Conservation (phyloP, 2,888 invertebrate genomes). For the Drosophila paramelanica region DNA sequence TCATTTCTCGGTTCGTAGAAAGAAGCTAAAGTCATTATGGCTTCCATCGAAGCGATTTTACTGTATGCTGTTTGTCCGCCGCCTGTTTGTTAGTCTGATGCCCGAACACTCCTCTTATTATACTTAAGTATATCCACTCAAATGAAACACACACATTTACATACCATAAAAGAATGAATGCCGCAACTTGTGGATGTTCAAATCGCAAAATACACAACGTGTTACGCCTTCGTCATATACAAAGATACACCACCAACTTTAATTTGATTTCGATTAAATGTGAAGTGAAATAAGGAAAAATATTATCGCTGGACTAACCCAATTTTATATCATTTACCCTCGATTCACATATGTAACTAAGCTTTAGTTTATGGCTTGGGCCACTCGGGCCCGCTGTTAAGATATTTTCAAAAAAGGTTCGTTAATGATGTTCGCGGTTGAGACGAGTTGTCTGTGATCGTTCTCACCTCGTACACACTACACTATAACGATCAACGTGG, state of each 20-base stretch:
- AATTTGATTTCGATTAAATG: constrained; percentile 78
- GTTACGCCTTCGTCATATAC: constrained; percentile 81
- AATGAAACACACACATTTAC: constrained; percentile 47
- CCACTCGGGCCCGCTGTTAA: constrained; percentile 37
- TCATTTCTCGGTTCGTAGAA: constrained; percentile 84
- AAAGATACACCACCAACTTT: constrained; percentile 69
- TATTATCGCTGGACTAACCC: constrained; percentile 43
- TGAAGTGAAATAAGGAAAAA: constrained; percentile 61
- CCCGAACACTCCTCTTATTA: constrained; percentile 80
- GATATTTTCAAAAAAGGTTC: constrained; percentile 28
- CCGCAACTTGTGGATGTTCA: constrained; percentile 82
- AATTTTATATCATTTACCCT: constrained; percentile 49
- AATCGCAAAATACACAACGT: constrained; percentile 84
- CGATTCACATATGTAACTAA: constrained; percentile 6
- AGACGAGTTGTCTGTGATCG: constrained; percentile 74
- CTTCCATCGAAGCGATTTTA: constrained; percentile 83
- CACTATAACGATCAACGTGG: constrained; percentile 62
- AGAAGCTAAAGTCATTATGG: constrained; percentile 83
- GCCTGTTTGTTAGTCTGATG: constrained; percentile 79
- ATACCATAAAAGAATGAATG: constrained; percentile 75
- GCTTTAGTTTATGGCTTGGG: not conserved
- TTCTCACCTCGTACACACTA: constrained; percentile 77
- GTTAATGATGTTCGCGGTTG: constrained; percentile 62
- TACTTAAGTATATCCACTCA: constrained; percentile 68
- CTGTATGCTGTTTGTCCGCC: constrained; percentile 70